Evolutionary conservation across 2,113 vertebrate species (phyloP), one percentile per base, ranked within the genome.

Genomic region (Serinus canaria): DNA sequence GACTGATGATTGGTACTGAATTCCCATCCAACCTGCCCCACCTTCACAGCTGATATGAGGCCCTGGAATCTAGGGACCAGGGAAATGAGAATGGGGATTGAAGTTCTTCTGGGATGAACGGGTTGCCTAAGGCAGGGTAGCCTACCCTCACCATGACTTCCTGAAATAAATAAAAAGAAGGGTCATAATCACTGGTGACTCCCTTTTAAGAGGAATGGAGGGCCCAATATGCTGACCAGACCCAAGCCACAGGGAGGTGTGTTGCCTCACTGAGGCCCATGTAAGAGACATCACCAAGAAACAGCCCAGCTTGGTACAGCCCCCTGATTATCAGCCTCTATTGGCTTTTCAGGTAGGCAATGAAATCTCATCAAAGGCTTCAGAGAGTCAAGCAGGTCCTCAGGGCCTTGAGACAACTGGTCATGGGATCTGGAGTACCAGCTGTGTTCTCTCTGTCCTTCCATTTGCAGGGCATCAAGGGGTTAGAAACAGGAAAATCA

Each of bases 1-100:
- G 44, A 35, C 21, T 2, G 11, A 31, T 14, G n/a, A 35, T 0
- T 9, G 17, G 31, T 30, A 67, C 6, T 30, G 31, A 58, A 35
- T 59, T 25, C 17, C 17, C 31, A 68, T 18, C 13, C 53, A 37
- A 10, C 9, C 13, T 33, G 27, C 27, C 15, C 60, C 46, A 68
- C 7, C 11, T 37, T 68, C 63, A 37, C 14, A 86, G 11, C 1
- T 9, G 17, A 12, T 33, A 52, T 19, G 27, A 68, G 22, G 53
- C 11, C 33, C 31, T 77, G 63, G 17, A 52, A 60, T 27, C 17
- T 7, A 21, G 7, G 6, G 28, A n/a, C 4, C 19, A n/a, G n/a
- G 27, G 33, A 43, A 86, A 52, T 68, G 37, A 68, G 25, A 68
- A 52, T 3, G 4, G 9, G 14, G 31, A 43, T 67, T 30, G 31